Base-by-base conservation (phyloP, 2,888 invertebrate genomes). In the Drosophila anceps region DNA sequence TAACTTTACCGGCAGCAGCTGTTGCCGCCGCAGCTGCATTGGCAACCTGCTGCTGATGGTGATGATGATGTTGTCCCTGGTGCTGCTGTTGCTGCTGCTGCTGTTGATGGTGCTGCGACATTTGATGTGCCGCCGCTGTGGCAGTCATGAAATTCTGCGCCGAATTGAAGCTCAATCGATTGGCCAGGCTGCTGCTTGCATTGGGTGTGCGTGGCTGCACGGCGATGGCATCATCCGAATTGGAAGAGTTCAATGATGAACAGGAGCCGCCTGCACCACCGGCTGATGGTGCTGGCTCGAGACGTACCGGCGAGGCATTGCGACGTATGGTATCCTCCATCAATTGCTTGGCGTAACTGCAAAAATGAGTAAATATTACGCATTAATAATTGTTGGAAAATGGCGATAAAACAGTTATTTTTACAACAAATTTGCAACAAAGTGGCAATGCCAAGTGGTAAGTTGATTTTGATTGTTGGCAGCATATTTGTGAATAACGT, bases 241-340 rank as follows among this genome's bases (percentile, higher is more conserved):
- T 96, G 81, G 95, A 95, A 78, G 96, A 96, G 92, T 96, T 96
- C 69, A 96, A 94, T 75, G 96, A 96, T 59, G 96, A 96, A 92
- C 96, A 96, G 66, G 96, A 96, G 68, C 95, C 96, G 55, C 88
- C 90, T 41, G 95, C 96, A 62, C 90, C 91, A 53, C 88, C 90
- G 54, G 84, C 86, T 61, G 78, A 72, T 59, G 94, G 94, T 59
- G 94, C 86, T 68, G 95, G 94, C 77, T 96, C 95, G 84, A 95
- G 93, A 84, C 97, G 95, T 84, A 98, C 96, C 60, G 98, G 98
- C 58, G 98, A 98, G 83, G 98, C 98, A 94, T 98, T 98, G 91
- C 98, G 96, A 79, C 97, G 95, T 91, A 98, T 98, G 78, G 98
- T 98, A 92, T 98, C 98, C 92, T 98, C 98, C 92, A 98, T 98